Percentiles rank a stretch among this genome's conserved stretches.
phyloP scores from a whole-genome alignment of 1,140 invertebrate genomes.

The Neomicropteryx cornuta region DNA sequence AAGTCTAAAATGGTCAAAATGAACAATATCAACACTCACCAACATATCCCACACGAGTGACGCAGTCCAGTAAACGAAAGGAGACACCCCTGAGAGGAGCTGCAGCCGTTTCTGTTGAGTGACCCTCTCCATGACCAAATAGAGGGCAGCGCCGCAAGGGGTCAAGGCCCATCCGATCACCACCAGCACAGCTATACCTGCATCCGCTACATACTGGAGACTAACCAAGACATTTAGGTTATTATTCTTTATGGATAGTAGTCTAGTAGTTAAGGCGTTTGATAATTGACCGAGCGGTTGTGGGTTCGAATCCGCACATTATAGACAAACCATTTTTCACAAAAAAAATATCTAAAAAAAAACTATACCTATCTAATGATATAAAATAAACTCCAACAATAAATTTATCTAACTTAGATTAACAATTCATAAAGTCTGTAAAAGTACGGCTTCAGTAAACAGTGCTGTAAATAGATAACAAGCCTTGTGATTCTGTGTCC shows the following conservation, averaged over 20 bases:
- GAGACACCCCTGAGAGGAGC: constrained; percentile 44
- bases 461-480: no score
- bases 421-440: no score
- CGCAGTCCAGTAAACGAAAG: constrained; percentile 46
- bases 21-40: constrained; percentile 23
- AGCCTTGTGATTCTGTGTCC: no score
- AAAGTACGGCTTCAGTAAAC: no score
- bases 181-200: constrained; percentile 50
- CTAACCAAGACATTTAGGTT: constrained; percentile 25
- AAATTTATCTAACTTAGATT: no score
- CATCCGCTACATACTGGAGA: constrained; percentile 53
- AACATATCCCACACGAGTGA: constrained; percentile 48
- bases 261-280: background rate
- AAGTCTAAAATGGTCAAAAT: no score
- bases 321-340: no score
- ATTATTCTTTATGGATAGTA: background rate
- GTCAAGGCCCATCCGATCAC: constrained; percentile 49
- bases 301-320: no score
- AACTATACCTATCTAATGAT: no score
- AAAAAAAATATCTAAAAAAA: no score
- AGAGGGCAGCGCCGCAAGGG: constrained; percentile 43
- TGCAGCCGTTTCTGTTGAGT: constrained; percentile 51
- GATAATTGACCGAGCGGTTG: no score
- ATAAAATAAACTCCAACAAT: no score
- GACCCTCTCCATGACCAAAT: constrained; percentile 44